phyloP scores from a whole-genome alignment of 2,888 invertebrate genomes.

The Trisateles emortualis region DNA sequence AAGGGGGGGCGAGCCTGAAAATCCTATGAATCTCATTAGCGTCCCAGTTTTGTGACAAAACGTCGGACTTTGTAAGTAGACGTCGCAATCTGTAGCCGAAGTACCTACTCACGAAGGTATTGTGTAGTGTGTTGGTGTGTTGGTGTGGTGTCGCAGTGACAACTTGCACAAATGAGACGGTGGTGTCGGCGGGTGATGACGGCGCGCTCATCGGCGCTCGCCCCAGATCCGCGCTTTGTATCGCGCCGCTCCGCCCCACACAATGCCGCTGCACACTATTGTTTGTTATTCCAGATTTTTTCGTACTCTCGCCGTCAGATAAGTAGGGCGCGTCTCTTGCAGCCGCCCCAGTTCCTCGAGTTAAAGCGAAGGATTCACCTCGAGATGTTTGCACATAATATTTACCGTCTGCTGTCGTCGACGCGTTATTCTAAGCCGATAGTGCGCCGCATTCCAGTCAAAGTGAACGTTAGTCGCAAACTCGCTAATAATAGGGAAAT shows the following conservation, averaged over 20 bases:
- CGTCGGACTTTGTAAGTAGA: constrained; percentile 10
- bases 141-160: constrained; percentile 1
- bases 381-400: constrained; percentile 24
- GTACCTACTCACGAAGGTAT: constrained; percentile 14
- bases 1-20: constrained; percentile 18
- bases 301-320: constrained; percentile 28
- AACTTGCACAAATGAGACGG: constrained; percentile 12
- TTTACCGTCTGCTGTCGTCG: constrained; percentile 4
- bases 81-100: constrained; percentile 11
- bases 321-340: constrained; percentile 56
- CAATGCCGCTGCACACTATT: constrained; percentile 46
- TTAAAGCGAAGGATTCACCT: constrained; percentile 21
- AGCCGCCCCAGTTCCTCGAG: constrained; percentile 37
- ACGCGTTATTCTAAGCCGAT: constrained; percentile 11
- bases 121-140: neutral
- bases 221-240: constrained; percentile 37
- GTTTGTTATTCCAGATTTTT: constrained; percentile 53
- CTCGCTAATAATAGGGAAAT: constrained; percentile 53
- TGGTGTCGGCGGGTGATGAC: constrained; percentile 39
- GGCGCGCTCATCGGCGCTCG: constrained; percentile 29
- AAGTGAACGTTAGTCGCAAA: constrained; percentile 41
- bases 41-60: constrained; percentile 12
- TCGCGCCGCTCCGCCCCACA: constrained; percentile 11
- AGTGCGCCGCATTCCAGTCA: constrained; percentile 32
- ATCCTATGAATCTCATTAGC: constrained; percentile 16